Conservation (phyloP, 2,797 vertebrate genomes). For the Lepus townsendii region DNA sequence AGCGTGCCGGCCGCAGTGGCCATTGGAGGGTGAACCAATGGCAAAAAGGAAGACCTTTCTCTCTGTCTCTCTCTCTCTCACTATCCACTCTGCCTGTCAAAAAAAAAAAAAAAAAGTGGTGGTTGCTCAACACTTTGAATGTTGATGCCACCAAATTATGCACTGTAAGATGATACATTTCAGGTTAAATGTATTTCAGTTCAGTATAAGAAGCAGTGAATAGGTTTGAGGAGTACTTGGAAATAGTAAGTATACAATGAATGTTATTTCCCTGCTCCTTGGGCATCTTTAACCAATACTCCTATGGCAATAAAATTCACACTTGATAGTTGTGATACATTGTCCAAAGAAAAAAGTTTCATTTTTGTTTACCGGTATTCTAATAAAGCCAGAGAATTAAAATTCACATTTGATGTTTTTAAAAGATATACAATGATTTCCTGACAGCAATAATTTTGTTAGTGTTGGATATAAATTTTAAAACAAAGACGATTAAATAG, state of each 20-base stretch:
- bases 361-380: slow-evolving; percentile 6
- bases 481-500: not conserved
- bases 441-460: not conserved
- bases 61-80: no score
- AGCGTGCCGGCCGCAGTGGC: no score
- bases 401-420: not conserved
- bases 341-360: not conserved
- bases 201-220: not conserved
- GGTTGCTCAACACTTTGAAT: not conserved
- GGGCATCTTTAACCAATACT: not conserved
- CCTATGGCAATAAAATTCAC: not conserved
- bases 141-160: not conserved
- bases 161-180: not conserved
- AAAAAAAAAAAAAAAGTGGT: not conserved
- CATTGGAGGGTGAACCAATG: no score
- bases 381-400: slow-evolving; percentile 13
- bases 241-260: not conserved
- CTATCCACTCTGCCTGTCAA: no score
- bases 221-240: not conserved
- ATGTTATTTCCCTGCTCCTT: not conserved
- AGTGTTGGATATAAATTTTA: not conserved
- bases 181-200: not conserved
- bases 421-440: not conserved
- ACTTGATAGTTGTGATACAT: not conserved
- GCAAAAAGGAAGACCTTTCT: no score